Base-by-base conservation (phyloP, 2,888 invertebrate species). In the Acanthosepion pharaonis region DNA sequence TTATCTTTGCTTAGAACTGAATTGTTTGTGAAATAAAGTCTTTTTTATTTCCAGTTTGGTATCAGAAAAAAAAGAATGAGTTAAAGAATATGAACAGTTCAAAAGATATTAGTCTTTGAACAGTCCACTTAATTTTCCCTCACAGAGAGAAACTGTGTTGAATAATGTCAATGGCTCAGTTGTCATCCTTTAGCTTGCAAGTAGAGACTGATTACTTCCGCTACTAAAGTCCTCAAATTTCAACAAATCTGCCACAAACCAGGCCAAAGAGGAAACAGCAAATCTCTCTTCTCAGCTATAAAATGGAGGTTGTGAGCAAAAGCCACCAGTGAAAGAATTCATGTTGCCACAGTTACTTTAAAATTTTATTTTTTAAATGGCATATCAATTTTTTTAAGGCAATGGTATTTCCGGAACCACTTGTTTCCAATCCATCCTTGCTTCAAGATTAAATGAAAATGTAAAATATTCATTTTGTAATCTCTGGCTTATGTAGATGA, bases 201-300 rank as follows among this genome's bases (percentile, higher is more conserved):
- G 78, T 33, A 78, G n/a, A 78, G n/a, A 78, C 78, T 15, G n/a
- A 78, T 78, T n/a, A 33, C 78, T 78, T 33, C 78, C 78, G 78
- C 78, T 33, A 78, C 78, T 78, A 78, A 78, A 78, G 28, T 78
- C 78, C 78, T 33, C n/a, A 33, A 78, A 78, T 78, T 78, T 78
- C 78, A n/a, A 78, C 78, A 78, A 78, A 78, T 33, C 78, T 78
- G 78, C 78, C 78, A n/a, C 78, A n/a, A 78, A 78, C n/a, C 78
- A 78, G 78, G 78, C 78, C 78, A 78, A 78, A 78, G 78, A 78
- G 78, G 78, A 78, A 78, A n/a, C 15, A 33, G n/a, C 78, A 78
- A 78, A 33, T n/a, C n/a, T 78, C 78, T 78, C 78, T 78, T n/a
- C 18, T n/a, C 78, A 78, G 4, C 18, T n/a, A n/a, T 11, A 78